Base-by-base conservation (phyloP, 2,888 invertebrate species). In the Brassicogethes aeneus region DNA sequence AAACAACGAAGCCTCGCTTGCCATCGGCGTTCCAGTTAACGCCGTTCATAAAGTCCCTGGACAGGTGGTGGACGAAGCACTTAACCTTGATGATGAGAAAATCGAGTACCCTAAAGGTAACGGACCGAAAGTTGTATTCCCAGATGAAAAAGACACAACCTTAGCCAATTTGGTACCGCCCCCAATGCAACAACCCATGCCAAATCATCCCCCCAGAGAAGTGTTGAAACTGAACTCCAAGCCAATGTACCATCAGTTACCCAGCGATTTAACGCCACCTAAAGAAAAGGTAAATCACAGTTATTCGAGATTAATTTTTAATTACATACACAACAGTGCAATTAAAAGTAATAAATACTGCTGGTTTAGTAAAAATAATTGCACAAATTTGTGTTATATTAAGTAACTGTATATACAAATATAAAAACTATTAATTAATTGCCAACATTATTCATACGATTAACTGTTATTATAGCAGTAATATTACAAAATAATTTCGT, bases 211-310 rank as follows among this genome's bases (percentile, higher is more conserved):
- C 34, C 50, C 52, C 7, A 49, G 57, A 31, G 65, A 68, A 41
- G 61, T 70, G 31, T 47, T 69, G 15, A 58, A 64, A 42, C 52
- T 69, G 34, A 65, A 56, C 42, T 66, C 65, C 1, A 64, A 66
- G 48, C 69, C 68, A 10, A 64, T 66, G 61, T 66, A 63, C 43
- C 68, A 69, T 51, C 70, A 69, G 44, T 54, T 70, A 34, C 68
- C 68, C 1, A 68, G 69, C 32, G 67, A 70, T 47, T 59, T 70
- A 37, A 70, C 70, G 2, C 75, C 75, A 1, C 69, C 68, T 2
- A 68, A 66, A 42, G 63, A 67, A 42, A 55, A 57, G 42, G 60
- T 32, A 23, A 23, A 10, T n/a, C n/a, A n/a, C n/a, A n/a, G n/a
- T n/a, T n/a, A n/a, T n/a, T n/a, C n/a, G n/a, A n/a, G n/a, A n/a